Base-by-base conservation (phyloP, 2,113 vertebrate genomes). In the Eolophus roseicapilla region DNA sequence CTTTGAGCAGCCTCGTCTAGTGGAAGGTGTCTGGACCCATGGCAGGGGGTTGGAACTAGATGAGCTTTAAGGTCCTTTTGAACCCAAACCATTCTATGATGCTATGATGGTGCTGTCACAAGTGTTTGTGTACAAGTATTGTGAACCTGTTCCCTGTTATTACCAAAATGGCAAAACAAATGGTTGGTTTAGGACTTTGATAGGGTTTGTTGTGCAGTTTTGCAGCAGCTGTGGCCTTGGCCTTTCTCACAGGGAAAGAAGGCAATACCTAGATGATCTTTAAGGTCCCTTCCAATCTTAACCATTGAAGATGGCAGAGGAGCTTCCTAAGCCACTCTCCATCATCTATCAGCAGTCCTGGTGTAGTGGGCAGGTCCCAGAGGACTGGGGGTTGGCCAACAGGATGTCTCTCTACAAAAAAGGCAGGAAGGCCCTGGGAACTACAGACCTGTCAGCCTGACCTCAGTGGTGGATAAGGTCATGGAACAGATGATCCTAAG, bases 111-210 rank as follows among this genome's bases (percentile, higher is more conserved):
- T 59, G 21, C 57, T 62, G 18, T 16, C 43, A 13, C 23, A 25
- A 31, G 29, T 9, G 25, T 35, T 13, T 29, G 49, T 64, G 33
- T 17, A 15, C 4, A 0, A 2, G 25, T 49, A 1, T 31, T 41
- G 19, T 28, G 73, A 80, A 18, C 31, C 59, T 43, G 23, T 37
- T 59, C 57, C 57, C 57, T 59, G 15, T 35, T 59, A 59, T 35
- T 29, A 4, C 14, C 31, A 2, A 65, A n/a, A 35, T 63, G 37
- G 6, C 37, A 43, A 41, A 52, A 33, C 25, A 71, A 39, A 9
- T 27, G 28, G 16, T 39, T 86, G 37, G 10, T 53, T 47, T 2
- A 15, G 21, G 41, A 43, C 25, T 11, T 20, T 12, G 27, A 3
- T 12, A 20, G 47, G 27, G 13, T 37, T 86, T 76, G 31, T 17